Evolutionary conservation across 2,797 vertebrate species (phyloP).

Genomic region (Coracias cyanogaster): DNA sequence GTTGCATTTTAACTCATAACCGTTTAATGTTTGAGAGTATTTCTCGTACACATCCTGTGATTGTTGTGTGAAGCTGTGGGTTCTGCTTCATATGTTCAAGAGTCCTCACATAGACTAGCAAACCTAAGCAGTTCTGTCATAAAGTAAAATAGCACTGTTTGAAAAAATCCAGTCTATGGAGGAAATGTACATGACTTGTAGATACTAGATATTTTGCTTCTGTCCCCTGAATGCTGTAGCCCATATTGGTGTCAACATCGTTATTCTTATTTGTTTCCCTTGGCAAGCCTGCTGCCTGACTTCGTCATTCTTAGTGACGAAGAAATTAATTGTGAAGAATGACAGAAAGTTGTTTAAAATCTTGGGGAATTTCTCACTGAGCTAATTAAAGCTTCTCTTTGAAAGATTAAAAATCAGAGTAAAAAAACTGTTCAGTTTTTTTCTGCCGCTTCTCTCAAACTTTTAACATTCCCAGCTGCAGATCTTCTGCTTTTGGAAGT

Average conservation of each 20-base stretch:
- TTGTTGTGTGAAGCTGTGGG: neutral
- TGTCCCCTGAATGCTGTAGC: neutral
- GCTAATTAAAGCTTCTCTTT: neutral
- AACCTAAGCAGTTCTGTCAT: neutral
- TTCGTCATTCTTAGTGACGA: neutral
- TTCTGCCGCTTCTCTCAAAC: neutral
- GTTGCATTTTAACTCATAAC: neutral
- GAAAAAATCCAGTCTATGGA: neutral
- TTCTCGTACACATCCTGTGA: neutral
- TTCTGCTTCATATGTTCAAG: neutral
- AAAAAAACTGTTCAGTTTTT: neutral
- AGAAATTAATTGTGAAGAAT: neutral
- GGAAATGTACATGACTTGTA: neutral
- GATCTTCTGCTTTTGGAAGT: neutral
- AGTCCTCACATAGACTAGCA: neutral
- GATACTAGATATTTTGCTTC: neutral
- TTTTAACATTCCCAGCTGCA: neutral
- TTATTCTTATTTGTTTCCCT: neutral
- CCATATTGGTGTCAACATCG: neutral
- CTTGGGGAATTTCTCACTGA: neutral
- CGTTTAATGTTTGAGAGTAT: neutral
- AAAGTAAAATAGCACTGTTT: neutral
- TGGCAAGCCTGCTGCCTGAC: neutral
- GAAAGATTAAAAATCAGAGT: neutral
- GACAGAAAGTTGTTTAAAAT: neutral